Evolutionary conservation across 2,888 invertebrate genomes (phyloP).

Genomic region (Anthrax anthrax): DNA sequence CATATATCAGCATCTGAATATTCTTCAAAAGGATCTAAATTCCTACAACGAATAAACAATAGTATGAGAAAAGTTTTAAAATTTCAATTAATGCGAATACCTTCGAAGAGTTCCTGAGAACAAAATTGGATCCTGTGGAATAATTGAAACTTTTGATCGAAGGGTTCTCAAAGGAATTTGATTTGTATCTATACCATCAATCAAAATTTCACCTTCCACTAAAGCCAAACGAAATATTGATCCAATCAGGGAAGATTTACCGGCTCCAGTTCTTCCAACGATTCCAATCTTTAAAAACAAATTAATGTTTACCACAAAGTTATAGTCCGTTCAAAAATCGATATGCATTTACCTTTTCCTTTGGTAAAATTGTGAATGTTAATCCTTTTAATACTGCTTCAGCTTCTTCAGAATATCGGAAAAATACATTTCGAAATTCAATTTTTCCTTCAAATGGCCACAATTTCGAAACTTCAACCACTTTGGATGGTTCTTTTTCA

Average conservation of each 20-base stretch:
- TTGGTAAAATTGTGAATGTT: slow-evolving; percentile 37
- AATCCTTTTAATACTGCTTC: slow-evolving; percentile 67
- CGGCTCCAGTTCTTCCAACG: slow-evolving; percentile 54
- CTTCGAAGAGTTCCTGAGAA: slow-evolving; percentile 39
- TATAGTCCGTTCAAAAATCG: too few species aligned
- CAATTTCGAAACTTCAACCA: slow-evolving; percentile 5
- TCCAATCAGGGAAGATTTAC: slow-evolving; percentile 56
- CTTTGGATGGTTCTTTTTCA: slow-evolving; percentile 33
- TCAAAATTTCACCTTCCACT: slow-evolving; percentile 47
- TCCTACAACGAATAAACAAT: slow-evolving; percentile 36
- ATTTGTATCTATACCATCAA: slow-evolving; percentile 50
- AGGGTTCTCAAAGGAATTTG: slow-evolving; percentile 45
- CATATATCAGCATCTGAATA: slow-evolving; percentile 54
- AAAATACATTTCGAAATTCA: slow-evolving; percentile 36
- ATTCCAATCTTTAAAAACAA: slow-evolving; percentile 37
- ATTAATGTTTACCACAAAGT: too few species aligned
- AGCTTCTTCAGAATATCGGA: slow-evolving; percentile 64
- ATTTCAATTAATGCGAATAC: slow-evolving; percentile 7
- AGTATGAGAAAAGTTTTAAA: too few species aligned
- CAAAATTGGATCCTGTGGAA: slow-evolving; percentile 41
- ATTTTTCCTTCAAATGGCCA: slow-evolving; percentile 42
- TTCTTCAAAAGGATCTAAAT: slow-evolving; percentile 62
- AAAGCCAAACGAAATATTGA: slow-evolving; percentile 43
- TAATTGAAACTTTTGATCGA: slow-evolving; percentile 46
- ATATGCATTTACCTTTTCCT: slow-evolving; percentile 39